Evolutionary conservation across 64 coral and sea anemone species (phyloP), one percentile per base, ranked within the genome.

Genomic region (Montipora efflorescens): DNA sequence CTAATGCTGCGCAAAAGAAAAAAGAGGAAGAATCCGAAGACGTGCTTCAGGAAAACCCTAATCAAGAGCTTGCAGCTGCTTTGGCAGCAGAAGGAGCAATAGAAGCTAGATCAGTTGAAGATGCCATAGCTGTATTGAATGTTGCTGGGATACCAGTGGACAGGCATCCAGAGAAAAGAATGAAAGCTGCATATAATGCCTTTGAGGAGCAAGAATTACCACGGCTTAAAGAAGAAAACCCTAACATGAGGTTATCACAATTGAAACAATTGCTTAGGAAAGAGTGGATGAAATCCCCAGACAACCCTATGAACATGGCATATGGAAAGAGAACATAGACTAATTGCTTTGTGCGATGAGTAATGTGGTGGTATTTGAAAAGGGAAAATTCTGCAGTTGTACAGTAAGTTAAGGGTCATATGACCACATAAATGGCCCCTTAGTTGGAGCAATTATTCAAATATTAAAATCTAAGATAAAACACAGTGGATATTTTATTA

Each of bases 271-370:
- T 98, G 48, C 94, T 98, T 22, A 95, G 91, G 21, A 98, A 98
- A 50, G 94, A 98, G 12, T 98, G 97, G 97, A 89, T 95, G 91
- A 98, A 95, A 75, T 98, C 97, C 11, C 97, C 97, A 25, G 97
- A 98, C 58, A 98, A 98, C 20, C 97, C 97, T 43, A 81, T 98
- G 88, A 98, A 98, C 78, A 90, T 89, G 81, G 89, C 57, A 47
- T 79, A 89, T 74, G 83, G 52, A 67, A 83, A 74, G 5, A 90
- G n/a, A 47, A 94, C 80, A 47, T 83, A 81, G 59, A 67, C 90
- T 7, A 44, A 12, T 12, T 14, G 8, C 8, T 64, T 15, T 64
- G 61, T 3, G 15, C 14, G 14, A 64, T 64, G 61, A 64, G 5
- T 55, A 10, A 55, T 57, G 53, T 11, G 11, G 11, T 36, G 36